Evolutionary conservation across 2,888 invertebrate genomes (phyloP).

Genomic region (Eueremaeus valkanovi): DNA sequence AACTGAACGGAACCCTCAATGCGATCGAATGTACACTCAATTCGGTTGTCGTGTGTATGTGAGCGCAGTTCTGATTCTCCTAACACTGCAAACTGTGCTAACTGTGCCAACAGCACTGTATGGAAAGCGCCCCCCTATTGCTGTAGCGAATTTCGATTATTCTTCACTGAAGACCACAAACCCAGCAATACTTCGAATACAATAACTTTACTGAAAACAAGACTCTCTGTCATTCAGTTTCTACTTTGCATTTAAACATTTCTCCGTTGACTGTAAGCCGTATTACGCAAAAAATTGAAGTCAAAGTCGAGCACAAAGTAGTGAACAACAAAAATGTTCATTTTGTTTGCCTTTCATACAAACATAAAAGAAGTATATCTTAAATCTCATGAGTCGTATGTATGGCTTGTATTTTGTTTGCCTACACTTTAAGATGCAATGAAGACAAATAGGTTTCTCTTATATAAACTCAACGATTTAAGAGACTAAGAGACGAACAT

Average conservation of each 20-base stretch:
- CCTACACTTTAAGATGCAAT: constrained; percentile 21
- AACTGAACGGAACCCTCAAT: not conserved
- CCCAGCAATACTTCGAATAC: not conserved
- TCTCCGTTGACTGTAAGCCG: not conserved
- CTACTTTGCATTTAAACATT: not conserved
- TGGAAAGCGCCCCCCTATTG: not conserved
- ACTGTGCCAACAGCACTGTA: not conserved
- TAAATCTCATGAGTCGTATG: constrained; percentile 1
- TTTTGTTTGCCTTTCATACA: not conserved
- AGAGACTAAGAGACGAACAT: too few relatives aligned
- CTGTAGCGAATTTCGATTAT: constrained; percentile 14
- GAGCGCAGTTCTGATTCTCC: not conserved
- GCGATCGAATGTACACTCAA: constrained; percentile 19
- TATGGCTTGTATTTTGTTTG: constrained; percentile 30
- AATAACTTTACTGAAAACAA: constrained; percentile 5
- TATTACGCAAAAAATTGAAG: too few relatives aligned
- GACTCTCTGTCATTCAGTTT: not conserved
- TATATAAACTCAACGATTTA: constrained; percentile 22
- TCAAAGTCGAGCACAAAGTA: not conserved
- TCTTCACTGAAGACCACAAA: constrained; percentile 12
- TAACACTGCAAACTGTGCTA: not conserved
- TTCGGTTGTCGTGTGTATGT: not conserved
- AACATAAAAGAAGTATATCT: not conserved
- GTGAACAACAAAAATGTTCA: not conserved
- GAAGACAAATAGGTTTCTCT: constrained; percentile 21